Conservation (phyloP, 2,113 vertebrate species). For the Epinephelus moara region DNA sequence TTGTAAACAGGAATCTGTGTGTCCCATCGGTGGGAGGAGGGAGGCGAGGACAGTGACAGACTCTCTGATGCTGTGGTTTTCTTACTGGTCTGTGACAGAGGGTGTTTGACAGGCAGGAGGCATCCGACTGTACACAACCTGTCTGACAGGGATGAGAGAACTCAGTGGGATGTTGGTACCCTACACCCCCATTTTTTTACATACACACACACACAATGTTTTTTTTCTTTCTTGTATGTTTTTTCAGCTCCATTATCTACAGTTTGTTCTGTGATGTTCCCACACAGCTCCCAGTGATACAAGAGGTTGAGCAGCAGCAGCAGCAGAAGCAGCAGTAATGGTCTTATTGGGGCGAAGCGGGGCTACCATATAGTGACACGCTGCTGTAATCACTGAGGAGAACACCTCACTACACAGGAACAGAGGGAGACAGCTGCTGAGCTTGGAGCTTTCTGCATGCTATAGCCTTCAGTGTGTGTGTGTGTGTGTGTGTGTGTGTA, state of each 20-base stretch:
- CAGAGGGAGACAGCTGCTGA: constrained; percentile 30
- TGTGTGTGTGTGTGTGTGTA: constrained; percentile 4
- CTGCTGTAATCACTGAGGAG: constrained; percentile 42
- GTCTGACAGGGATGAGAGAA: constrained; percentile 52
- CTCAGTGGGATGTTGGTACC: constrained; percentile 5
- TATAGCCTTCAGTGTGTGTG: not conserved
- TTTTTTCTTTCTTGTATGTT: constrained; percentile 11
- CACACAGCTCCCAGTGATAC: not conserved
- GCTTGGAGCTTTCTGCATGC: constrained; percentile 10
- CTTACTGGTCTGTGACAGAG: constrained; percentile 52
- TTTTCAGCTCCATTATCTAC: constrained; percentile 40
- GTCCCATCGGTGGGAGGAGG: constrained; percentile 20
- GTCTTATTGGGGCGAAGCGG: constrained; percentile 11
- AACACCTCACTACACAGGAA: constrained; percentile 24
- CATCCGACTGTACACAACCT: constrained; percentile 48
- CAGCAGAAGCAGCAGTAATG: constrained; percentile 33
- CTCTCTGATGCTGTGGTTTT: constrained; percentile 36
- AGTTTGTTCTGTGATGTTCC: constrained; percentile 12
- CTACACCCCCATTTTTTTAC: not conserved
- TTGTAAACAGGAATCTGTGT: constrained; percentile 38
- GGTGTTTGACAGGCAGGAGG: constrained; percentile 47
- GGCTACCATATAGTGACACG: constrained; percentile 25
- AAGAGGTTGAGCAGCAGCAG: constrained; percentile 24
- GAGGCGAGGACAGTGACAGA: constrained; percentile 39
- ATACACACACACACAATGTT: not conserved